Conservation (phyloP, 1,140 invertebrate species). For the Wiebesia pumilae region DNA sequence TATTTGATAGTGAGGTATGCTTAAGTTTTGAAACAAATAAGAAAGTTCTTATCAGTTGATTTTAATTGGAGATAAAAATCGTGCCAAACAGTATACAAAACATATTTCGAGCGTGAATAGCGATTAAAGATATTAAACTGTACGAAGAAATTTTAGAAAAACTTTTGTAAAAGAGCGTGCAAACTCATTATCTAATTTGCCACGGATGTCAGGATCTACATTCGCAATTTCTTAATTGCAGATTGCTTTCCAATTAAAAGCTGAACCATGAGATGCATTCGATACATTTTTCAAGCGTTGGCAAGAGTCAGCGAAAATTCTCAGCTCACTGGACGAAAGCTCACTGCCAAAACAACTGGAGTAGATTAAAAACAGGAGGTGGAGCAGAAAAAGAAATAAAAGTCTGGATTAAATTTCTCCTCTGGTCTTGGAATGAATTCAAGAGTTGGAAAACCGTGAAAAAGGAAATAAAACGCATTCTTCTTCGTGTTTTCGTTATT, state of each 20-base stretch:
- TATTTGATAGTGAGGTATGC: background rate
- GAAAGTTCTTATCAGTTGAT: background rate
- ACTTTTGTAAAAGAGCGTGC: background rate
- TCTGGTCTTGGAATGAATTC: background rate
- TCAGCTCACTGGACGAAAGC: too few species aligned
- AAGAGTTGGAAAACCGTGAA: background rate
- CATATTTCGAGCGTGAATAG: background rate
- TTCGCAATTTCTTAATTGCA: too few species aligned
- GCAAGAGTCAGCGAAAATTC: background rate
- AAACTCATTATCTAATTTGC: background rate
- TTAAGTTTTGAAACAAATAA: background rate
- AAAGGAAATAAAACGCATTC: slow-evolving; percentile 6
- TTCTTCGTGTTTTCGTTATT: background rate
- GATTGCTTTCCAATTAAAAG: too few species aligned
- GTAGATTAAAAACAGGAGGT: background rate
- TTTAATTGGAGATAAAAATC: slow-evolving; percentile 8
- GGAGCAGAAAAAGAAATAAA: background rate
- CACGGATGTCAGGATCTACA: too few species aligned
- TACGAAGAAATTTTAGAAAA: background rate
- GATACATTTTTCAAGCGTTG: background rate
- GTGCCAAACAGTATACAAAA: background rate
- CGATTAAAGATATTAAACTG: background rate
- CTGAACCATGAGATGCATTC: background rate
- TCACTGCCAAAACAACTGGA: too few species aligned
- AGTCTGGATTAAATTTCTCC: background rate